These are phyloP conservation scores for Sebastes baramenuke DNA, from an alignment of 2,797 vertebrate genomes.

Conservation along the genomic window DNA sequence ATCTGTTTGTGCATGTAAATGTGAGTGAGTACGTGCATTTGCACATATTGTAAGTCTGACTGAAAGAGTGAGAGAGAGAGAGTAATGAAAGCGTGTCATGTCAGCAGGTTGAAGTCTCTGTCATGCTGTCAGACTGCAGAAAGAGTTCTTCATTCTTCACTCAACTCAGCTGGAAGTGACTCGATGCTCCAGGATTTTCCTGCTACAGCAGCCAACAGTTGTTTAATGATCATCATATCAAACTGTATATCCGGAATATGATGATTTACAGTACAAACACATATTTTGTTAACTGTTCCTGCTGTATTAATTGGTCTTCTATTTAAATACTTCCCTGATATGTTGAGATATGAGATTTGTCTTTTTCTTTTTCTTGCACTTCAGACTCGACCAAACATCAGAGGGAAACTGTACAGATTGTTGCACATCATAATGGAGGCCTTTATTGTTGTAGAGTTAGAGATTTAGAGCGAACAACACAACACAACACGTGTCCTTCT, in stretches of 20 bases:
- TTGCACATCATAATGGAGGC: neutral
- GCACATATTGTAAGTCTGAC: neutral
- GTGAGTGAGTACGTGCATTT: neutral
- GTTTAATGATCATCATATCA: neutral
- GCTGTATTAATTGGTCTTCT: neutral
- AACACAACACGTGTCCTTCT: neutral
- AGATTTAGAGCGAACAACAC: neutral
- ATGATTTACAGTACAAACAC: neutral
- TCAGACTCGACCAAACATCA: neutral
- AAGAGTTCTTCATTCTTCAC: slow-evolving; percentile 43
- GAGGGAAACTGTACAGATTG: neutral
- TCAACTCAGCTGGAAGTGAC: slow-evolving; percentile 23
- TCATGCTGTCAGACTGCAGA: slow-evolving; percentile 13
- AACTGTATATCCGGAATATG: neutral
- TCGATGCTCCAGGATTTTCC: slow-evolving; percentile 12
- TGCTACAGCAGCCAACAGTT: neutral
- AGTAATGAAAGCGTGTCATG: neutral
- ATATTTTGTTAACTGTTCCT: neutral
- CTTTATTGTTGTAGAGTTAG: neutral
- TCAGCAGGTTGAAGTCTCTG: slow-evolving; percentile 9
- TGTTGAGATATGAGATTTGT: neutral
- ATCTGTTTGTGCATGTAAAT: neutral
- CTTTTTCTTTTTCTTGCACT: neutral
- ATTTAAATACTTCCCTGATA: neutral
- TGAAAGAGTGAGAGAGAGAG: neutral